These are phyloP conservation scores for Galbula dea DNA, from an alignment of 2,113 vertebrate species.

Conservation along the genomic window DNA sequence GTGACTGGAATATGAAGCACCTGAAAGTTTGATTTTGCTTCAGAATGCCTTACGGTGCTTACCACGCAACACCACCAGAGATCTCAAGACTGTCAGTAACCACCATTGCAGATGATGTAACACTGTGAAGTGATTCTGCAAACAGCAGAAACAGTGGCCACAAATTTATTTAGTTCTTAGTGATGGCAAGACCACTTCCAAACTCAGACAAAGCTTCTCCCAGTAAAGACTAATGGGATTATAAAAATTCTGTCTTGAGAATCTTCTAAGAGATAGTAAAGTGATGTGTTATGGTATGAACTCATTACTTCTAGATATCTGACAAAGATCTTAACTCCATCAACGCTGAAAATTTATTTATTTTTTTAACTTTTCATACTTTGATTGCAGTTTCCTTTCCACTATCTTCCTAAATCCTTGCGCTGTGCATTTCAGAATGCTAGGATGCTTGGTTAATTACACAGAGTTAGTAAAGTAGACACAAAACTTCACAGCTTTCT, in stretches of 20 bases:
- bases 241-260: background rate
- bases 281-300: background rate
- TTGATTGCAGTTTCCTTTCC: background rate
- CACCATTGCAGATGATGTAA: background rate
- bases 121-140: background rate
- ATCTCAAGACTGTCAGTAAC: background rate
- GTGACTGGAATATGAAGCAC: background rate
- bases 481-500: background rate
- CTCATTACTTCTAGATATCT: background rate
- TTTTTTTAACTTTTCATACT: background rate
- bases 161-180: background rate
- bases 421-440: background rate
- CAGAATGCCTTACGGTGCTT: background rate
- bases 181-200: background rate
- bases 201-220: background rate
- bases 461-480: background rate
- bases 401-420: background rate
- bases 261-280: background rate
- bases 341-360: accelerated
- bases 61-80: background rate
- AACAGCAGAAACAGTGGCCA: background rate
- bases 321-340: background rate
- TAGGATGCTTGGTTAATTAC: background rate
- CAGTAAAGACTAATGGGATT: background rate
- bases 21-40: background rate